Conservation (phyloP, 2,888 invertebrate species). For the Cataglyphis livida region DNA sequence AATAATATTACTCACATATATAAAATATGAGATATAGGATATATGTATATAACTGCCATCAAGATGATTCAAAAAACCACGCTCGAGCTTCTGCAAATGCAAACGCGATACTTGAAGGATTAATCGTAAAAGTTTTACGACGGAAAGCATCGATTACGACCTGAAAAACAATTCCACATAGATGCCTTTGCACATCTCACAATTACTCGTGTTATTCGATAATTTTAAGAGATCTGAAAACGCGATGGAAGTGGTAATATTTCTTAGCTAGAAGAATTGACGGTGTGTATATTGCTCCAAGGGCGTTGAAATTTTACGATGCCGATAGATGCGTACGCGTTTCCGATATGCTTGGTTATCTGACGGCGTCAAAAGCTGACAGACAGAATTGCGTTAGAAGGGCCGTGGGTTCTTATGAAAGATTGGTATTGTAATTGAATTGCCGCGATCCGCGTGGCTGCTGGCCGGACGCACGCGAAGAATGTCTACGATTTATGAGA, state of each 20-base stretch:
- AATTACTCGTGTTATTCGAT: background rate
- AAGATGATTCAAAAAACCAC: background rate
- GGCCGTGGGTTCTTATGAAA: conserved; percentile 57
- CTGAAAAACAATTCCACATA: background rate
- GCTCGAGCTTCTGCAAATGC: background rate
- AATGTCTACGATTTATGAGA: conserved; percentile 73
- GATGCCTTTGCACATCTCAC: background rate
- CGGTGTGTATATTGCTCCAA: background rate
- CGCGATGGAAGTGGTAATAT: background rate
- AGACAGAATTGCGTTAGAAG: conserved; percentile 48
- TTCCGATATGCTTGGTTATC: conserved; percentile 42
- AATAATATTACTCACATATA: background rate
- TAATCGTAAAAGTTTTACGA: conserved; percentile 24
- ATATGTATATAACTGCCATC: background rate
- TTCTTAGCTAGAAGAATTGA: background rate
- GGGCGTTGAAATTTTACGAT: conserved; percentile 46
- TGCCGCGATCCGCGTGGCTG: conserved; percentile 49
- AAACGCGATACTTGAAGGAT: background rate
- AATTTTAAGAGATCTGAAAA: conserved; percentile 16
- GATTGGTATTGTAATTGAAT: conserved; percentile 74
- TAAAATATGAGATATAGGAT: background rate
- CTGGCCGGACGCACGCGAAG: conserved; percentile 59
- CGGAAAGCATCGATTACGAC: background rate
- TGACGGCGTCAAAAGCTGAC: conserved; percentile 54
- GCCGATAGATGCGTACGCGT: conserved; percentile 24